phyloP scores from a whole-genome alignment of 2,888 invertebrate genomes.

The Troides oblongomaculatus region DNA sequence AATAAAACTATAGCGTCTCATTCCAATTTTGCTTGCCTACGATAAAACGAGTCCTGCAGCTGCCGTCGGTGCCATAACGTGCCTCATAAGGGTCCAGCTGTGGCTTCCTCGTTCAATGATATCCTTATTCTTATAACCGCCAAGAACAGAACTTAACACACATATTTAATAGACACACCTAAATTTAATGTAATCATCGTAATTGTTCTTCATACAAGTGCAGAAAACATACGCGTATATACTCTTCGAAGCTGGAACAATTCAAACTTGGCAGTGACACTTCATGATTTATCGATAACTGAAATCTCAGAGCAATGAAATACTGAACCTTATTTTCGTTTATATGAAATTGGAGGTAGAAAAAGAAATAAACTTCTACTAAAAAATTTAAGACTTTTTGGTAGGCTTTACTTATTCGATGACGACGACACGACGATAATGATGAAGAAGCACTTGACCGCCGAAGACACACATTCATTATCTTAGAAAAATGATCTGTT shows the following conservation, averaged over 20 bases:
- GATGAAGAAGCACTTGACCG: too few species aligned
- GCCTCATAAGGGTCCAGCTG: slow-evolving; percentile 3
- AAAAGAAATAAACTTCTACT: too few species aligned
- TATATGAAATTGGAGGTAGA: too few species aligned
- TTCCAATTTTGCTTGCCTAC: slow-evolving; percentile 10
- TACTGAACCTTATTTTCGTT: too few species aligned
- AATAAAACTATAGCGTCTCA: slow-evolving; percentile 1
- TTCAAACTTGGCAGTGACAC: neutral
- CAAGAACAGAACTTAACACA: neutral
- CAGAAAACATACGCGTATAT: neutral
- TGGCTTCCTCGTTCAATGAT: neutral
- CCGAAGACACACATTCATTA: too few species aligned
- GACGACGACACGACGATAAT: too few species aligned
- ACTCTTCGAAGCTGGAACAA: neutral
- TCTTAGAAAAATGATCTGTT: too few species aligned
- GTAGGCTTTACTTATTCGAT: too few species aligned
- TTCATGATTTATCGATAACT: neutral
- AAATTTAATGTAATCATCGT: too few species aligned
- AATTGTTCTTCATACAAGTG: neutral
- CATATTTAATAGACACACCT: too few species aligned
- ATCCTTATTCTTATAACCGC: neutral
- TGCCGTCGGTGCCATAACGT: slow-evolving; percentile 2
- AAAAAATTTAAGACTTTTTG: too few species aligned
- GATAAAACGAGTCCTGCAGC: slow-evolving; percentile 1
- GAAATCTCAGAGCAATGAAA: neutral